These are phyloP conservation scores for Lasioglossum lativentre DNA, from an alignment of 2,888 invertebrate genomes.

Conservation along the genomic window DNA sequence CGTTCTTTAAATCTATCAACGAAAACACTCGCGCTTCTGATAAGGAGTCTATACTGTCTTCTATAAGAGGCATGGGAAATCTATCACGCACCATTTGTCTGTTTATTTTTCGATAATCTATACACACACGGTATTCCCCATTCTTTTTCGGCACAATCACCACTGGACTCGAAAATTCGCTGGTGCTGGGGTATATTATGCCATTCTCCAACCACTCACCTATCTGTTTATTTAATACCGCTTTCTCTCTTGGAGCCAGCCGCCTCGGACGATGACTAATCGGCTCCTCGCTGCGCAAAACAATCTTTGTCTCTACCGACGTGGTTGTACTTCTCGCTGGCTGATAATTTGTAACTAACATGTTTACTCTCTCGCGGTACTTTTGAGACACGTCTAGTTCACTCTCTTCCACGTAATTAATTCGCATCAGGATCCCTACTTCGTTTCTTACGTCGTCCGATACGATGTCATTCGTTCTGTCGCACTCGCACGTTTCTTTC, in stretches of 20 bases:
- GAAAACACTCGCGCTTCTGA: conserved; percentile 15
- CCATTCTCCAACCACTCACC: conserved; percentile 20
- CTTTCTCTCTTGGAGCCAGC: conserved; percentile 21
- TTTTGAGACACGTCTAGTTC: background rate
- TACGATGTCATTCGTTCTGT: background rate
- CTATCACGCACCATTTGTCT: conserved; percentile 12
- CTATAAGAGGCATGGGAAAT: conserved; percentile 31
- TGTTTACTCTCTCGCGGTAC: background rate
- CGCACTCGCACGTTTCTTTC: background rate
- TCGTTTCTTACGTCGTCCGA: background rate
- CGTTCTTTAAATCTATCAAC: conserved; percentile 6
- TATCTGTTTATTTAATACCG: conserved; percentile 8
- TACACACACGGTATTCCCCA: conserved; percentile 16
- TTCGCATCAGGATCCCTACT: background rate
- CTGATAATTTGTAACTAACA: background rate
- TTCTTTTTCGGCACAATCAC: conserved; percentile 26
- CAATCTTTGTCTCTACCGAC: conserved; percentile 17
- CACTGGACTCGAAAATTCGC: conserved; percentile 17
- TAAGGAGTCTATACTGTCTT: conserved; percentile 15
- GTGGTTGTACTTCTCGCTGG: background rate
- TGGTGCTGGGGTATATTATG: conserved; percentile 5
- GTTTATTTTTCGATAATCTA: conserved; percentile 25
- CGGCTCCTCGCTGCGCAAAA: conserved; percentile 5
- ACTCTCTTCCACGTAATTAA: conserved; percentile 9
- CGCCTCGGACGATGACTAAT: conserved; percentile 2